Evolutionary conservation across 2,113 vertebrate species (phyloP).

Genomic region (Thamnaconus septentrionalis): DNA sequence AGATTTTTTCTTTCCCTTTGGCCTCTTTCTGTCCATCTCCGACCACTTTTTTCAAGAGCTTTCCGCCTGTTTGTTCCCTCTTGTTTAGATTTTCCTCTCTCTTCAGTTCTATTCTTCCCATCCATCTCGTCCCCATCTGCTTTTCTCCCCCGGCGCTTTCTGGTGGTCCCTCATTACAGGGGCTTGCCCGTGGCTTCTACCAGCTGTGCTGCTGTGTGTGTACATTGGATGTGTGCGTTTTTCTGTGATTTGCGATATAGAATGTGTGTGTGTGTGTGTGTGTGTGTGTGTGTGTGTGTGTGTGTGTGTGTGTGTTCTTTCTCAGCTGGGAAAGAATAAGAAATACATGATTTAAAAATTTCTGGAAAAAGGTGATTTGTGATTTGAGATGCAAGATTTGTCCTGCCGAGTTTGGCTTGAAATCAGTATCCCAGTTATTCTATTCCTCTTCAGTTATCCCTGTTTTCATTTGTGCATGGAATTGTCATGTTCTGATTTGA

Average conservation of each 20-base stretch:
- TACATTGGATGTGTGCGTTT: conserved; percentile 24
- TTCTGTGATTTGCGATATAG: background rate
- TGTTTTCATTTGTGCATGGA: too few species aligned
- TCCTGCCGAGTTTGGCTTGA: too few species aligned
- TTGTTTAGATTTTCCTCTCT: conserved; percentile 52
- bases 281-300: too few species aligned
- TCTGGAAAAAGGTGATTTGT: background rate
- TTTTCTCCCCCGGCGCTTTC: conserved; percentile 39
- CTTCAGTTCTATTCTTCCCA: conserved; percentile 15
- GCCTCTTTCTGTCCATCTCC: too few species aligned
- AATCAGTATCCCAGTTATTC: too few species aligned
- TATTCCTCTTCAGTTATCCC: too few species aligned
- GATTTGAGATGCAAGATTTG: too few species aligned
- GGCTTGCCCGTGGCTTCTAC: conserved; percentile 26
- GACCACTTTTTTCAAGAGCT: background rate
- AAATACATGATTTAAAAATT: conserved; percentile 7
- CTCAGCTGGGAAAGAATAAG: conserved; percentile 4
- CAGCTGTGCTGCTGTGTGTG: conserved; percentile 14
- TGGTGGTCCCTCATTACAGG: conserved; percentile 54
- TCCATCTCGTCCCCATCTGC: conserved; percentile 26
- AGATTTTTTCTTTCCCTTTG: too few species aligned
- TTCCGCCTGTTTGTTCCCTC: conserved; percentile 39
- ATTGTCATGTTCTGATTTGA: too few species aligned
- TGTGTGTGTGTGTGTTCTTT: background rate
- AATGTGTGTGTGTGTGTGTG: too few species aligned